phyloP scores from a whole-genome alignment of 2,113 vertebrate genomes.

The Hippocampus comes region DNA sequence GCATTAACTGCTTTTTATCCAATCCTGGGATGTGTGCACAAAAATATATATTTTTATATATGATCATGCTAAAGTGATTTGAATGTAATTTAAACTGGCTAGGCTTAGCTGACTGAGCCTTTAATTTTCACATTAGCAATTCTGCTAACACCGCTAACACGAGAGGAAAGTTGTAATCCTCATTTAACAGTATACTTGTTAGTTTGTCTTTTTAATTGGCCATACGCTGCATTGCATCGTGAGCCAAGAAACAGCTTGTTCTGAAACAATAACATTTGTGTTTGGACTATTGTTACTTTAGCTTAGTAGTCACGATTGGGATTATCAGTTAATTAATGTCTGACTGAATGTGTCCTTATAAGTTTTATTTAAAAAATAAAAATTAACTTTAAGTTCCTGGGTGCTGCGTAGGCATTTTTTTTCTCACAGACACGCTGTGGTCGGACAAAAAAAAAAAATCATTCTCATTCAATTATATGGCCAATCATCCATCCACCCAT shows the following conservation, averaged over 20 bases:
- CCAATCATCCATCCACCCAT: background rate
- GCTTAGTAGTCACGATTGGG: conserved; percentile 1
- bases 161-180: conserved; percentile 12
- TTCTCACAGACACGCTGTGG: background rate
- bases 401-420: background rate
- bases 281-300: conserved; percentile 1
- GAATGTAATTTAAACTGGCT: conserved; percentile 1
- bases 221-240: background rate
- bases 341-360: background rate
- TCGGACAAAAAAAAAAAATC: background rate
- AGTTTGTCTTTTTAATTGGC: conserved; percentile 8
- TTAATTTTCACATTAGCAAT: conserved; percentile 4
- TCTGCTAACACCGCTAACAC: conserved; percentile 3
- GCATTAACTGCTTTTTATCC: background rate
- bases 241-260: conserved; percentile 12
- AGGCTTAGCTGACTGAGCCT: background rate
- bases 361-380: background rate
- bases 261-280: conserved; percentile 9
- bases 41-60: background rate
- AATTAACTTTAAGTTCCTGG: background rate
- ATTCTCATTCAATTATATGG: background rate
- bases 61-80: background rate
- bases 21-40: background rate
- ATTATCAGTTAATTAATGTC: conserved; percentile 1
- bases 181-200: conserved; percentile 1